Evolutionary conservation across 2,113 vertebrate species (phyloP).

Genomic region (Steatornis caripensis): DNA sequence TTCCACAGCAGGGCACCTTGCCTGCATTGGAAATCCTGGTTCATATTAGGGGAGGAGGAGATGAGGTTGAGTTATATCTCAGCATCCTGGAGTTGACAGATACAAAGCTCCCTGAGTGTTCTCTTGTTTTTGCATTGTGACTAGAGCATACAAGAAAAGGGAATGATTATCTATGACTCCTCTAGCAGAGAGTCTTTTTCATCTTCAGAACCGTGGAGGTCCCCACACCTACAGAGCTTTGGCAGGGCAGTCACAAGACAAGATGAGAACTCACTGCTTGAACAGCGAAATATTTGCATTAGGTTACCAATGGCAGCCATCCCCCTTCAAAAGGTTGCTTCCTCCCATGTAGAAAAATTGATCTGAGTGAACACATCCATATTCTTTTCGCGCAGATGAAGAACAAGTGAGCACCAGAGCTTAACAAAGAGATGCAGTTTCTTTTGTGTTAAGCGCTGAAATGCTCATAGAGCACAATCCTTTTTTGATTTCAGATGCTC

Average conservation of each 20-base stretch:
- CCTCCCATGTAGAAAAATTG: constrained; percentile 8
- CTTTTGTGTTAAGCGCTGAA: constrained; percentile 5
- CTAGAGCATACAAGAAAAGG: constrained; percentile 4
- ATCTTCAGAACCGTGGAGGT: constrained; percentile 13
- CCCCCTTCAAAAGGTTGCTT: constrained; percentile 2
- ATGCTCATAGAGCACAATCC: background rate
- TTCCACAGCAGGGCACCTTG: constrained; percentile 41
- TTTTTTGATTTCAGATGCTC: constrained; percentile 34
- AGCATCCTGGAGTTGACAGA: background rate
- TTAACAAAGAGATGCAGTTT: constrained; percentile 23
- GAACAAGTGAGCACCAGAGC: constrained; percentile 13
- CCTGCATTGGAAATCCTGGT: constrained; percentile 46
- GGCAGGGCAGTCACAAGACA: constrained; percentile 20
- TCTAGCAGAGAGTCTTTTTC: constrained; percentile 15
- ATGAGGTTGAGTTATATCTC: background rate
- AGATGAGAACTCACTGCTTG: constrained; percentile 22
- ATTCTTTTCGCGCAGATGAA: background rate
- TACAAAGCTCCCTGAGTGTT: background rate
- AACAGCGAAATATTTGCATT: background rate
- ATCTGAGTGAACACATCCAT: constrained; percentile 27
- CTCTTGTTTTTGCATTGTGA: constrained; percentile 15
- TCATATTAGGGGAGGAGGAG: constrained; percentile 11
- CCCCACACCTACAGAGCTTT: background rate
- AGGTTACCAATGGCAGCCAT: background rate
- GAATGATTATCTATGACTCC: constrained; percentile 33